Base-by-base conservation (phyloP, 2,888 invertebrate genomes). In the Troides aeacus region DNA sequence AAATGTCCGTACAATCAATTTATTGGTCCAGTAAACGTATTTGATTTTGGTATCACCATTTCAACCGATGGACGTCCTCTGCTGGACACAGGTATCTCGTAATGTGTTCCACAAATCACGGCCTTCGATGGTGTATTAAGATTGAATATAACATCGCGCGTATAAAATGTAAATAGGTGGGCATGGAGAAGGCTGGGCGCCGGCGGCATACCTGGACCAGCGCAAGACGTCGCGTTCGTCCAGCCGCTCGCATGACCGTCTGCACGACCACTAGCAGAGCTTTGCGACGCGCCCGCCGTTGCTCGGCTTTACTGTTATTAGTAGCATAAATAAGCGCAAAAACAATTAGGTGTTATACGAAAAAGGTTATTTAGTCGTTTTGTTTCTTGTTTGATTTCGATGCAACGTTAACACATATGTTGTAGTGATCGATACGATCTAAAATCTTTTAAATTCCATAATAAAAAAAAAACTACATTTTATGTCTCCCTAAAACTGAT, bases 151-250 rank as follows among this genome's bases (percentile, higher is more conserved):
- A 50, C 15, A 50, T 50, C 50, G 50, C 50, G 18, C 18, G 18
- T 53, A 53, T 53, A n/a, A n/a, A 53, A 53, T 53, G 6, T 21
- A 7, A 64, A 62, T 64, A 93, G 89, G 88, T 90, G 96, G 95
- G 76, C 94, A 94, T 77, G 93, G 95, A 81, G 97, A 97, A 89
- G 98, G 98, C 76, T 99, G 98, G 98, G 98, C 97, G 71, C 98
- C 98, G 69, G 97, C 97, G 66, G 97, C 97, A 50, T 98, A 98
- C 92, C 93, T 98, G 88, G 97, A 97, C 92, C 95, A 95, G 88
- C 94, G 96, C 83, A 96, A 96, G 92, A 94, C 95, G 18, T 96
- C 96, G 76, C 94, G 96, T 82, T 95, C 95, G 78, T 95, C 96
- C 79, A 95, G 94, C 84, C 93, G 94, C 81, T 94, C 94, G 76